Base-by-base conservation (phyloP, 2,797 vertebrate species). In the Parotocinclus haroldoi region DNA sequence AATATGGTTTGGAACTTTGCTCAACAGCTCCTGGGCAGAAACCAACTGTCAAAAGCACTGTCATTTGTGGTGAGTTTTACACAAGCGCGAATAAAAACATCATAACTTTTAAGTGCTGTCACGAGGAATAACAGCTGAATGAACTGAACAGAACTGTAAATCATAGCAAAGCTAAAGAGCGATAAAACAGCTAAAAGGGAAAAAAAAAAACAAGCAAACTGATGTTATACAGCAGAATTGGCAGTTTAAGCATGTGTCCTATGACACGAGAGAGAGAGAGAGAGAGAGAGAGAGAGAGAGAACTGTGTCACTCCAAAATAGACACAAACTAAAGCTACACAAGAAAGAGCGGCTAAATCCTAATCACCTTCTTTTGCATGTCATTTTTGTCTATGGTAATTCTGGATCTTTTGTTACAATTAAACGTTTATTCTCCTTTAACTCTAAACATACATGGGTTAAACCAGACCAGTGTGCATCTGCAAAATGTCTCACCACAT, bases 1-100 rank as follows among this genome's bases (percentile, higher is more conserved):
- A 66, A 68, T 70, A 73, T 50, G 57, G 36, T 69, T 66, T 50
- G 73, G 73, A 73, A 75, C 19, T 9, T 17, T 18, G 44, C 59
- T 73, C 76, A 78, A 68, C 52, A 64, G 68, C 69, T 27, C 58
- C 45, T 51, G 70, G 70, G 61, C 66, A 63, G 69, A 37, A 8
- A 75, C 54, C 66, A 57, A 38, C 63, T 37, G 42, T 19, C 44
- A 57, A 16, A 16, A 71, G 65, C 62, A 52, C 66, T 58, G 61
- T 71, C 52, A 78, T 75, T 71, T 71, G 73, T 65, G 68, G 60
- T 36, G 1, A 59, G 63, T 62, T 73, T 73, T 62, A 78, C 70
- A 76, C 9, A 50, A 53, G 58, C 54, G 66, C 44, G 51, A 75
- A 75, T 58, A 57, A 78, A 75, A 68, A 75, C 73, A 38, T 57